These are phyloP conservation scores for Meriones unguiculatus DNA, from an alignment of 2,113 vertebrate genomes.

Conservation along the genomic window DNA sequence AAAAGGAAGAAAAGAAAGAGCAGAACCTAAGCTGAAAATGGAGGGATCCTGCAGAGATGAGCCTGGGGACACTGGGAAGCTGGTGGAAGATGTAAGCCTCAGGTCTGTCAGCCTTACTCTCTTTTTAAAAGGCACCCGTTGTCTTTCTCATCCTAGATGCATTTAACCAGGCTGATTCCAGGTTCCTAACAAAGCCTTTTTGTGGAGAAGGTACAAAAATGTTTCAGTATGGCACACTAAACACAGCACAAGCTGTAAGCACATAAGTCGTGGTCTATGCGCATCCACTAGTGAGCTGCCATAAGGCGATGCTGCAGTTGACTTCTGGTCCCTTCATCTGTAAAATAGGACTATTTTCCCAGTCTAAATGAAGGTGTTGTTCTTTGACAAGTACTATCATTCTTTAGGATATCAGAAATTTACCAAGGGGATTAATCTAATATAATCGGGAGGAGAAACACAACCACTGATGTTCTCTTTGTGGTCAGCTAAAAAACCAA, in stretches of 20 bases:
- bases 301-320: not conserved
- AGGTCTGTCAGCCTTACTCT: not conserved
- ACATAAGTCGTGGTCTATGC: not conserved
- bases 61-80: not conserved
- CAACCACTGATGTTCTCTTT: constrained; percentile 45
- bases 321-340: not conserved
- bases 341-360: not conserved
- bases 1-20: not conserved
- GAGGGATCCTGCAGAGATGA: not conserved
- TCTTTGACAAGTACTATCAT: not conserved
- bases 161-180: not conserved
- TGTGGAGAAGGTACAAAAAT: not conserved
- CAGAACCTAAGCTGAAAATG: not conserved
- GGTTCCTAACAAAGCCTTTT: not conserved
- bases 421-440: not conserved
- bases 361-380: constrained; percentile 5
- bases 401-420: constrained; percentile 4
- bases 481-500: constrained; percentile 44
- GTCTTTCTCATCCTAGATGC: not conserved
- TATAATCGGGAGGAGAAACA: constrained; percentile 26
- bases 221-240: not conserved
- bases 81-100: not conserved
- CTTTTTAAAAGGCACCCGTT: not conserved
- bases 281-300: not conserved
- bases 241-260: not conserved